Conservation (phyloP, 2,888 invertebrate genomes). For the Carcina quercana region DNA sequence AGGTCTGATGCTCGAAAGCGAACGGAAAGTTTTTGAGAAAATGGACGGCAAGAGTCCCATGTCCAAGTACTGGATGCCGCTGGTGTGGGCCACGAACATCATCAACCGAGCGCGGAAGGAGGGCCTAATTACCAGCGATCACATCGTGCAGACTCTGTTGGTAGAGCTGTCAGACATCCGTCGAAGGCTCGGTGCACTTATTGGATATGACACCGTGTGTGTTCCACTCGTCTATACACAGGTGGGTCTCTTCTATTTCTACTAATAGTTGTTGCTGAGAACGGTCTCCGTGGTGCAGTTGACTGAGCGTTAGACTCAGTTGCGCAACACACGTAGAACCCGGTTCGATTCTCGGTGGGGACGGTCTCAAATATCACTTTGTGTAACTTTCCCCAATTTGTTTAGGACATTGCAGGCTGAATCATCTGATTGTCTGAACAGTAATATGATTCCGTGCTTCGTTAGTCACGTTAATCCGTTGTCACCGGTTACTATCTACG, state of each 20-base stretch:
- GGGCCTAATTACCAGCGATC: constrained; percentile 89
- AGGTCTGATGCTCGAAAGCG: constrained; percentile 94
- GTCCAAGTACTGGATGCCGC: constrained; percentile 93
- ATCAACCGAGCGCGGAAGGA: constrained; percentile 92
- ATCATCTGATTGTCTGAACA: too few relatives aligned
- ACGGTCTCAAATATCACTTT: too few relatives aligned
- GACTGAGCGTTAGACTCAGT: too few relatives aligned
- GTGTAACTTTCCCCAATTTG: too few relatives aligned
- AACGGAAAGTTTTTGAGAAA: constrained; percentile 92
- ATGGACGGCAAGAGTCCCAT: constrained; percentile 93
- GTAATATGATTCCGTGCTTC: too few relatives aligned
- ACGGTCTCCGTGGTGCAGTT: too few relatives aligned
- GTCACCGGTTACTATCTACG: too few relatives aligned
- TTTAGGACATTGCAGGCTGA: too few relatives aligned
- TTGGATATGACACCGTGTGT: constrained; percentile 93
- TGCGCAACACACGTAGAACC: too few relatives aligned
- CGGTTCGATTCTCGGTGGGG: background rate
- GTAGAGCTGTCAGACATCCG: constrained; percentile 93
- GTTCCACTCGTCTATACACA: constrained; percentile 95
- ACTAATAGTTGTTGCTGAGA: background rate
- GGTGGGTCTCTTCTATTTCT: constrained; percentile 65
- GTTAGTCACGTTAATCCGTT: too few relatives aligned
- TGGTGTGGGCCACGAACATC: constrained; percentile 94
- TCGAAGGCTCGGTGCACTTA: constrained; percentile 86
- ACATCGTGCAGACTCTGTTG: constrained; percentile 92